Percentiles rank a stretch among this genome's conserved stretches.
phyloP scores from a whole-genome alignment of 2,797 vertebrate genomes.

The Alosa sapidissima region DNA sequence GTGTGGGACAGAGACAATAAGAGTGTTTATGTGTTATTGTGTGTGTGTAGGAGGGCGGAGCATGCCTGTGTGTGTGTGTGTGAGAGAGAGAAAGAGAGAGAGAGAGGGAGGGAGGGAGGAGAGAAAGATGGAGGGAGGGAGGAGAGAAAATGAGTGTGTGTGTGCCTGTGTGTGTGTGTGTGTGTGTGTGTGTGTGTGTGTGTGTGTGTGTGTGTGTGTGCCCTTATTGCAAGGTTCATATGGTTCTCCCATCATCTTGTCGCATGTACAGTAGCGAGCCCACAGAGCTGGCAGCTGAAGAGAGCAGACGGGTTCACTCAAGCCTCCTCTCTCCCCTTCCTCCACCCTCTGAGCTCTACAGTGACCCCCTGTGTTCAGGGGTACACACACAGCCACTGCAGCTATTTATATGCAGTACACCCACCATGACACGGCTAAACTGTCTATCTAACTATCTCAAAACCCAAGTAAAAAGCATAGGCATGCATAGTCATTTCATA shows the following conservation, averaged over 20 bases:
- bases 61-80: background rate
- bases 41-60: background rate
- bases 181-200: background rate
- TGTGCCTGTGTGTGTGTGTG: background rate
- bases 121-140: too few relatives aligned
- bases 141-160: too few relatives aligned
- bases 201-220: background rate
- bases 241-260: background rate
- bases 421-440: background rate
- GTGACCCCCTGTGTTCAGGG: constrained; percentile 10
- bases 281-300: constrained; percentile 47
- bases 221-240: constrained; percentile 4
- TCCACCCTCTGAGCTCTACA: constrained; percentile 16
- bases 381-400: background rate
- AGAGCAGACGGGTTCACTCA: constrained; percentile 47
- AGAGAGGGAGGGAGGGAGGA: too few relatives aligned
- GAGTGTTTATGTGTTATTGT: constrained; percentile 9
- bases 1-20: background rate
- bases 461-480: background rate
- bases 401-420: background rate
- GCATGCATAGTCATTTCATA: background rate
- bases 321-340: constrained; percentile 36
- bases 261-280: constrained; percentile 27
- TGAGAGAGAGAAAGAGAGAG: too few relatives aligned
- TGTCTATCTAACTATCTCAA: too few relatives aligned